Conservation (phyloP, 2,888 invertebrate genomes). For the Synanthedon myopaeformis region DNA sequence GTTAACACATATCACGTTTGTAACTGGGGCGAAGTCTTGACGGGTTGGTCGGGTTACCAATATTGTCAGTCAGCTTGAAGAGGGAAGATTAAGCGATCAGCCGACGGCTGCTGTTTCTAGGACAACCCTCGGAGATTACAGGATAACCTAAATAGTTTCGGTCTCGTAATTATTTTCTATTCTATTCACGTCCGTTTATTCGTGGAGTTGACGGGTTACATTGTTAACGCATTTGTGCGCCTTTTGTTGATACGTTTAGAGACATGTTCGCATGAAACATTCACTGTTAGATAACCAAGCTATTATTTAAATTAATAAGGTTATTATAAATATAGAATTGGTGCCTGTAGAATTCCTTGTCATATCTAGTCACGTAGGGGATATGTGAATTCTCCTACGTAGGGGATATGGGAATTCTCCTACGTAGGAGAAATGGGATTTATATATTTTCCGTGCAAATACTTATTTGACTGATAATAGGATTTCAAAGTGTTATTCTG, state of each 20-base stretch:
- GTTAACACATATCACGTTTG: not conserved
- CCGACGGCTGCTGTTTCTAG: conserved; percentile 2
- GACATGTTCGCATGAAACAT: not conserved
- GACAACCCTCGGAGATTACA: conserved; percentile 5
- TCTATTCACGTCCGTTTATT: conserved; percentile 14
- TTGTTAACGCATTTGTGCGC: conserved; percentile 11
- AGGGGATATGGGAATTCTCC: too few relatives aligned
- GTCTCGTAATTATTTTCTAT: conserved; percentile 10
- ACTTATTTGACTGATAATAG: too few relatives aligned
- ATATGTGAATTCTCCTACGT: too few relatives aligned
- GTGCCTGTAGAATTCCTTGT: too few relatives aligned
- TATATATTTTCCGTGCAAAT: too few relatives aligned
- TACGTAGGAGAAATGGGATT: too few relatives aligned
- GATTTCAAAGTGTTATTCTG: too few relatives aligned
- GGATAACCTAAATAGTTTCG: conserved; percentile 12
- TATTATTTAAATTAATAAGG: too few relatives aligned
- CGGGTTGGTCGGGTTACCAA: not conserved
- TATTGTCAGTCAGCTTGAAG: not conserved
- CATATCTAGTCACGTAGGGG: too few relatives aligned
- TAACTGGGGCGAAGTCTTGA: not conserved
- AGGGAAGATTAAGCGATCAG: not conserved
- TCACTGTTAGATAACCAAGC: too few relatives aligned
- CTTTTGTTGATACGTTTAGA: conserved; percentile 6
- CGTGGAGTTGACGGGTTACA: conserved; percentile 3
- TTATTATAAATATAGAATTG: too few relatives aligned